phyloP scores from a whole-genome alignment of 2,113 vertebrate genomes.

The Eolophus roseicapilla region DNA sequence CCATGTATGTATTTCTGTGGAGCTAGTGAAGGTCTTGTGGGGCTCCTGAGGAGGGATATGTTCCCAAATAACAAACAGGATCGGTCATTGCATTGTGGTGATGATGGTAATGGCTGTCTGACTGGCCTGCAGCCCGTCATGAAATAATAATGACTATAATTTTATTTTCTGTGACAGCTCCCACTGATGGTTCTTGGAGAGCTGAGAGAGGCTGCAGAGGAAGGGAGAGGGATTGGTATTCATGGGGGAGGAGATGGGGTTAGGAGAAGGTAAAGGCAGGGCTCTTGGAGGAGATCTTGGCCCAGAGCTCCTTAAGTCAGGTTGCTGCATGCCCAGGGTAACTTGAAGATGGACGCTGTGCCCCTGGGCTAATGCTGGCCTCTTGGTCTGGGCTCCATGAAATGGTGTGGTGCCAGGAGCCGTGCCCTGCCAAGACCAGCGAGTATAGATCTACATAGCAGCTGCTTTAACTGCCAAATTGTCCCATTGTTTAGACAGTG shows the following conservation, averaged over 20 bases:
- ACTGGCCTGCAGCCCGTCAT: neutral
- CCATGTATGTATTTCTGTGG: neutral
- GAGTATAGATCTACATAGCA: neutral
- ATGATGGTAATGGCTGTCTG: neutral
- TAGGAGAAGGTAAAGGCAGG: neutral
- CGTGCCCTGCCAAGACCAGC: rapidly evolving
- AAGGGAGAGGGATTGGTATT: neutral
- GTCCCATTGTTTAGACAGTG: rapidly evolving
- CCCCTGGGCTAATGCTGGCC: rapidly evolving
- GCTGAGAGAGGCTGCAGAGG: neutral
- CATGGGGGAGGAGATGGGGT: rapidly evolving
- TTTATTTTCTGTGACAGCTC: neutral
- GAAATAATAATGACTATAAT: neutral
- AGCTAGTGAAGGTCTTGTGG: rapidly evolving
- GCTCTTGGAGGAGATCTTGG: neutral
- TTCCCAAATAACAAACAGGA: rapidly evolving
- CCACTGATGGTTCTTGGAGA: neutral
- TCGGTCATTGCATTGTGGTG: rapidly evolving
- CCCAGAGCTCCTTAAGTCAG: rapidly evolving
- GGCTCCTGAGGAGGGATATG: neutral
- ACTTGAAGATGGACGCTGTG: neutral
- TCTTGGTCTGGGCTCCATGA: rapidly evolving
- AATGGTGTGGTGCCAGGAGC: neutral
- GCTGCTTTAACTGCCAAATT: rapidly evolving
- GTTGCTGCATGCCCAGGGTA: rapidly evolving